Percentiles rank a stretch among this genome's conserved stretches.
phyloP scores from a whole-genome alignment of 30 jellyfish, hydroid and myxozoan species.

The Calvadosia cruxmelitensis region DNA sequence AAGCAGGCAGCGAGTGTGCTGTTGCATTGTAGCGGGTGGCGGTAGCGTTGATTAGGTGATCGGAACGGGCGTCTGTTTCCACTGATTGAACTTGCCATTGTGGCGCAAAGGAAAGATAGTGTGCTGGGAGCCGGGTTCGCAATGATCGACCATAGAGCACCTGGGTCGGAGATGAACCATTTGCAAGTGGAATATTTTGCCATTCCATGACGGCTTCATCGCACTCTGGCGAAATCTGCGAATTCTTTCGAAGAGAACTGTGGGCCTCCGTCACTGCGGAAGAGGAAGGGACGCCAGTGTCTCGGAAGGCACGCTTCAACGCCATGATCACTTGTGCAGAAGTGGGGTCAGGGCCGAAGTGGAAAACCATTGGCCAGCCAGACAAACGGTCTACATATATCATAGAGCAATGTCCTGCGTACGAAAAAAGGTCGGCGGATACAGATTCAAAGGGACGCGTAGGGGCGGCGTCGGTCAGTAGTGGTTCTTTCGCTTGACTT shows the following conservation, averaged over 20 bases:
- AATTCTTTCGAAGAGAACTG: neutral
- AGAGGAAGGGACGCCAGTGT: neutral
- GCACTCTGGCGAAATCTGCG: neutral
- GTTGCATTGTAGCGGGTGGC: no score
- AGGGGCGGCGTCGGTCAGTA: no score
- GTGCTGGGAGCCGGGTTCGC: no score
- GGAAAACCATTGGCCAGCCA: neutral
- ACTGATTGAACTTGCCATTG: no score
- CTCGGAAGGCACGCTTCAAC: neutral
- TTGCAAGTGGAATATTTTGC: neutral
- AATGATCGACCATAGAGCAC: neutral
- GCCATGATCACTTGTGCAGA: neutral
- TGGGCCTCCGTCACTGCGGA: neutral
- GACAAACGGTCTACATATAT: neutral
- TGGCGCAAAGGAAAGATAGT: no score
- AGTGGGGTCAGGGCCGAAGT: neutral
- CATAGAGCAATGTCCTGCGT: no score
- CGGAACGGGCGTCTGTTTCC: no score
- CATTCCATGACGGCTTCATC: neutral
- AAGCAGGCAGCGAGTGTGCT: no score
- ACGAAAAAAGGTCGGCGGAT: no score
- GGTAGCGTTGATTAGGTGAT: no score
- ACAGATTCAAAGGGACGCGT: no score
- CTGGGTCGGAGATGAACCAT: neutral
- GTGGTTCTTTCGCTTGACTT: no score